These are phyloP conservation scores for Callionymus lyra DNA, from an alignment of 2,113 vertebrate species.

Conservation along the genomic window DNA sequence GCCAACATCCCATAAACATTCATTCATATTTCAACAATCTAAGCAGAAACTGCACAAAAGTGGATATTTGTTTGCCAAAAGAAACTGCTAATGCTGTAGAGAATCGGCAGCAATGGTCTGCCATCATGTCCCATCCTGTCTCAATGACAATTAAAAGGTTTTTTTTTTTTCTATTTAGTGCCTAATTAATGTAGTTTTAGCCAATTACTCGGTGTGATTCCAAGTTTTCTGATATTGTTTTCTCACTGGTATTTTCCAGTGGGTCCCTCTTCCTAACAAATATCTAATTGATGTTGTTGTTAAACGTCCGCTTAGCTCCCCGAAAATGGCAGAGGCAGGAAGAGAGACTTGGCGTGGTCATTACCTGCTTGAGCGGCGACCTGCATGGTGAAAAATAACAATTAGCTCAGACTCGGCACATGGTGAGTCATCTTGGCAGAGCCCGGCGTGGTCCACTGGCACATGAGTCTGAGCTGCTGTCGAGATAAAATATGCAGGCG, in stretches of 20 bases:
- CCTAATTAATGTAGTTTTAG: too few species aligned
- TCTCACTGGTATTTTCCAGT: slow-evolving; percentile 2
- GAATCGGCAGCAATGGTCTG: too few species aligned
- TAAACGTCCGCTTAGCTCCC: slow-evolving; percentile 12
- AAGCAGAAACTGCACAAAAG: too few species aligned
- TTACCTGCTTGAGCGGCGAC: slow-evolving; percentile 25
- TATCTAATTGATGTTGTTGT: slow-evolving; percentile 35
- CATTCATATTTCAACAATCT: too few species aligned
- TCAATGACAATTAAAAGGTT: too few species aligned
- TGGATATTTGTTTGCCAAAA: too few species aligned
- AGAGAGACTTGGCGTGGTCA: slow-evolving; percentile 23
- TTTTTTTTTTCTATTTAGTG: too few species aligned
- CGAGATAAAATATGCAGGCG: slow-evolving; percentile 38
- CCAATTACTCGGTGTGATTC: too few species aligned
- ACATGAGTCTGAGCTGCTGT: slow-evolving; percentile 30
- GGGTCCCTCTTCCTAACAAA: slow-evolving; percentile 30
- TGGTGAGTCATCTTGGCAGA: slow-evolving; percentile 51
- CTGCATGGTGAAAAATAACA: slow-evolving; percentile 48
- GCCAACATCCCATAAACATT: too few species aligned
- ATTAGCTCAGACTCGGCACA: slow-evolving; percentile 28
- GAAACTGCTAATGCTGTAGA: too few species aligned
- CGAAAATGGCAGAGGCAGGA: slow-evolving; percentile 22
- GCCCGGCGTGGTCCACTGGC: slow-evolving; percentile 23
- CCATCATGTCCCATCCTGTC: too few species aligned
- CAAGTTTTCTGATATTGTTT: too few species aligned